Conservation (phyloP, 2,797 vertebrate genomes). For the Melanotaenia nigrans region DNA sequence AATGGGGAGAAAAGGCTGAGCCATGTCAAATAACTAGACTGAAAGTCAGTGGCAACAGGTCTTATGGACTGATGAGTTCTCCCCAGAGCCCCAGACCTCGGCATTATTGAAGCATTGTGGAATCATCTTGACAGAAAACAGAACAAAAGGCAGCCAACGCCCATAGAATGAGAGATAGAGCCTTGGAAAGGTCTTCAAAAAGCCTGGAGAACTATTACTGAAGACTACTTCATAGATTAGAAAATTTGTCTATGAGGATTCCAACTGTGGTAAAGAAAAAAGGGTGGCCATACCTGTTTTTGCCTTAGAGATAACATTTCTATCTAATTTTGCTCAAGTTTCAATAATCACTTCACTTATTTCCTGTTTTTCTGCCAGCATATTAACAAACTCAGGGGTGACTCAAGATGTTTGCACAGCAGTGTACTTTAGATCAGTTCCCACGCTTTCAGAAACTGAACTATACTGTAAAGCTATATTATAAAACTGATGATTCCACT, state of each 20-base stretch:
- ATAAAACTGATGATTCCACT: neutral
- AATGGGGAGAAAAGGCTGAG: no score
- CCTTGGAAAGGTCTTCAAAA: no score
- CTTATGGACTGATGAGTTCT: neutral
- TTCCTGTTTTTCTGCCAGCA: neutral
- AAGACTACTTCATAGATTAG: no score
- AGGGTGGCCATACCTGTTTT: no score
- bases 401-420: neutral
- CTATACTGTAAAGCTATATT: neutral
- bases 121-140: neutral
- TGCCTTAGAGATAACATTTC: no score
- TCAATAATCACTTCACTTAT: neutral
- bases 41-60: neutral
- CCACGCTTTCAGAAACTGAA: slow-evolving; percentile 1
- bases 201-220: no score
- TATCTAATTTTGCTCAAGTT: neutral
- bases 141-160: neutral
- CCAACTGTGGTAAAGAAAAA: no score
- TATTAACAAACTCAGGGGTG: neutral
- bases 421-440: neutral
- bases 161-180: no score
- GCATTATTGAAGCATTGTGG: neutral
- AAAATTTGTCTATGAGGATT: no score
- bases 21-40: neutral
- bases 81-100: neutral